Percentiles rank a stretch among this genome's conserved stretches.
Evolutionary conservation across 2,888 invertebrate genomes (phyloP).

Genomic region (Julus scanicus): DNA sequence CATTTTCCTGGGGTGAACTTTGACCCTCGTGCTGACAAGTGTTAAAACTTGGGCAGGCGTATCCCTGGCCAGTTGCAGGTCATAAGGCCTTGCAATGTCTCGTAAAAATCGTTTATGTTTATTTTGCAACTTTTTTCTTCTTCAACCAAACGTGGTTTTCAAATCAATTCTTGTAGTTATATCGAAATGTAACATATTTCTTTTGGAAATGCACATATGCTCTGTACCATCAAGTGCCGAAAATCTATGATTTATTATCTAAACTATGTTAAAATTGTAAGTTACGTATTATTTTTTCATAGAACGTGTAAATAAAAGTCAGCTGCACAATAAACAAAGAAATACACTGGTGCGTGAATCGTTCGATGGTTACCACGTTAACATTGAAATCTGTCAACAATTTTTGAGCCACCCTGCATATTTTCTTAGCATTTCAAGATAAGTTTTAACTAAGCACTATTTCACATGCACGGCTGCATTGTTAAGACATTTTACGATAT

Average conservation of each 20-base stretch:
- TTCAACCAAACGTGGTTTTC: conserved; percentile 30
- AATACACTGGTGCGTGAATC: not conserved
- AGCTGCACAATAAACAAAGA: not conserved
- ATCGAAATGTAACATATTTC: not conserved
- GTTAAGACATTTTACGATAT: conserved; percentile 6
- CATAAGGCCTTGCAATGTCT: not conserved
- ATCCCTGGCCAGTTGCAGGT: conserved; percentile 5
- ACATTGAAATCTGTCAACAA: not conserved
- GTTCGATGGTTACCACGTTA: not conserved
- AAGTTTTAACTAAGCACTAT: not conserved
- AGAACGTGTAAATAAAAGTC: conserved; percentile 11
- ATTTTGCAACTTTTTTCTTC: not conserved
- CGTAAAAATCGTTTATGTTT: conserved; percentile 17
- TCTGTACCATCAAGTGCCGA: not conserved
- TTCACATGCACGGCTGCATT: not conserved
- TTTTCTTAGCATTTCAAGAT: not conserved
- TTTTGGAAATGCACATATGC: not conserved
- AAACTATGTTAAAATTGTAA: not conserved
- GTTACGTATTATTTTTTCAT: not conserved
- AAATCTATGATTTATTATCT: conserved; percentile 4
- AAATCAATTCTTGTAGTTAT: not conserved
- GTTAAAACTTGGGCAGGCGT: not conserved
- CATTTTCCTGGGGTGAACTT: not conserved
- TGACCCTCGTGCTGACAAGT: conserved; percentile 17
- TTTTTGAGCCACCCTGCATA: not conserved